Evolutionary conservation across 1,140 invertebrate species (phyloP).

Genomic region (Tetranychus urticae): DNA sequence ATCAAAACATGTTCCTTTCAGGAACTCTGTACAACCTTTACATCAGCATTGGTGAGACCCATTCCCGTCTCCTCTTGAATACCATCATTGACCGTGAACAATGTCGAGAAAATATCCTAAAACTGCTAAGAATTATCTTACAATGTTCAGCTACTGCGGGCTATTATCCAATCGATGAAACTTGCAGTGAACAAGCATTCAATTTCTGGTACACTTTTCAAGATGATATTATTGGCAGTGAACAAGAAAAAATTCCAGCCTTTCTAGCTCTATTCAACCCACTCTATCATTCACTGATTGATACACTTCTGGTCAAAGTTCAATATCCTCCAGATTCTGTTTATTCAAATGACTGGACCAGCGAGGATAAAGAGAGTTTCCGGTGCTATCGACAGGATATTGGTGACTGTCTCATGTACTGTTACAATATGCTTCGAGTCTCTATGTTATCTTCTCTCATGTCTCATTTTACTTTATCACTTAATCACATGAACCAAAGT

Average conservation of each 20-base stretch:
- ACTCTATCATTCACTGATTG: slow-evolving; percentile 35
- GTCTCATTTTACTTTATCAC: slow-evolving; percentile 10
- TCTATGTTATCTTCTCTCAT: slow-evolving; percentile 29
- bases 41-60: slow-evolving; percentile 35
- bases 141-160: slow-evolving; percentile 51
- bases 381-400: slow-evolving; percentile 75
- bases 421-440: slow-evolving; percentile 45
- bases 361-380: slow-evolving; percentile 58
- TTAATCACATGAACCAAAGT: slow-evolving; percentile 1
- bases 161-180: slow-evolving; percentile 58
- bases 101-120: slow-evolving; percentile 20
- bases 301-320: slow-evolving; percentile 37
- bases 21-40: slow-evolving; percentile 32
- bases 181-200: slow-evolving; percentile 51
- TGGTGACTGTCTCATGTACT: slow-evolving; percentile 64
- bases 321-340: slow-evolving; percentile 27
- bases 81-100: slow-evolving; percentile 18
- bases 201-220: slow-evolving; percentile 76
- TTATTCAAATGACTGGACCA: slow-evolving; percentile 23
- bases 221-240: slow-evolving; percentile 34
- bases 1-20: slow-evolving; percentile 20
- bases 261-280: slow-evolving; percentile 30
- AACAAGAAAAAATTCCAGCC: slow-evolving; percentile 24
- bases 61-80: slow-evolving; percentile 33
- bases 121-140: slow-evolving; percentile 35